phyloP scores from a whole-genome alignment of 2,797 vertebrate genomes.

The Paedocypris micromegethes region DNA sequence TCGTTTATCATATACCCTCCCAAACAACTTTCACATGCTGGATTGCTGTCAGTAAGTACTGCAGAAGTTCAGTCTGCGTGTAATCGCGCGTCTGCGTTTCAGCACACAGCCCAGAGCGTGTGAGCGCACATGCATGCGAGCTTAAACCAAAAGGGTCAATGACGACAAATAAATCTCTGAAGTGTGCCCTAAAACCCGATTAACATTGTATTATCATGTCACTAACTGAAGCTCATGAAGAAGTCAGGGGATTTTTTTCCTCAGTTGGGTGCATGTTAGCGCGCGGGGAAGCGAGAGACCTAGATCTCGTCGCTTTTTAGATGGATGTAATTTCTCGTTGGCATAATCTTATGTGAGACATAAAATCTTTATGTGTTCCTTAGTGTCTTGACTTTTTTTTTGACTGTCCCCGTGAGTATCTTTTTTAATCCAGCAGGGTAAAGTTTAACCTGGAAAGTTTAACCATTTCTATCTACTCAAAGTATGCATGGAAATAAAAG shows the following conservation, averaged over 20 bases:
- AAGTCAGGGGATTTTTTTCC: conserved; percentile 8
- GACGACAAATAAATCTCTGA: conserved; percentile 5
- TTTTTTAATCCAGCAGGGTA: no score
- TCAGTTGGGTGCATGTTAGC: conserved; percentile 17
- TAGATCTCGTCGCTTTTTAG: conserved; percentile 39
- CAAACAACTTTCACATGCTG: conserved; percentile 2
- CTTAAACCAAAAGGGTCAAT: conserved; percentile 16
- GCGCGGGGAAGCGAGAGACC: conserved; percentile 8
- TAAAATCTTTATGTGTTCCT: conserved; percentile 32
- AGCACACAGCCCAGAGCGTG: not conserved
- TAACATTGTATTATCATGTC: conserved; percentile 22
- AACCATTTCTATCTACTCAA: no score
- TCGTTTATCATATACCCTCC: conserved; percentile 9
- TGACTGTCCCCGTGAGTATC: not conserved
- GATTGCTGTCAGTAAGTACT: conserved; percentile 7
- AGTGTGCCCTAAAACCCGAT: conserved; percentile 13
- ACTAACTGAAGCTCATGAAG: conserved; percentile 14
- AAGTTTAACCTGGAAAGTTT: no score
- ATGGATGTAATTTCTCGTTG: conserved; percentile 39
- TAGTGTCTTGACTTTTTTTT: conserved; percentile 13
- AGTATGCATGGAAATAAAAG: no score
- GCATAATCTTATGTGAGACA: conserved; percentile 38
- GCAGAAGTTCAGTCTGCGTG: not conserved
- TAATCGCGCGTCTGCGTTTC: conserved; percentile 11
- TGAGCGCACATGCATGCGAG: not conserved